Conservation (phyloP, 2,797 vertebrate species). For the Pogonophryne albipinna region DNA sequence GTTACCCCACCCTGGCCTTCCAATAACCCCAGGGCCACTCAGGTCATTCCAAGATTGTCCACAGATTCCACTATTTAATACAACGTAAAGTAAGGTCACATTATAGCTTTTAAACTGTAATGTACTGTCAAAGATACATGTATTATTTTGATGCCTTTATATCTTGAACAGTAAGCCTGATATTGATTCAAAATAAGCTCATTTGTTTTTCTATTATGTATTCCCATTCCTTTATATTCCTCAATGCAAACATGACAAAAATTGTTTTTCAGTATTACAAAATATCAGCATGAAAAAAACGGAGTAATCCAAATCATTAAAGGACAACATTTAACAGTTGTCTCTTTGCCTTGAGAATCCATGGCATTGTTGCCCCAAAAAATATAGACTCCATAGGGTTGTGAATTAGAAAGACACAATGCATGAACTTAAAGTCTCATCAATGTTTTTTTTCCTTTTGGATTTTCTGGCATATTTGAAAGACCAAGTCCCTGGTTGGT, state of each 20-base stretch:
- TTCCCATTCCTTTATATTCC: background rate
- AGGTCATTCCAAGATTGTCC: conserved; percentile 66
- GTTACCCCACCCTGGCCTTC: conserved; percentile 72
- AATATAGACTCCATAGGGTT: conserved; percentile 43
- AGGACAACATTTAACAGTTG: conserved; percentile 42
- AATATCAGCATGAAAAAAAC: conserved; percentile 3
- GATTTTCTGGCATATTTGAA: conserved; percentile 68
- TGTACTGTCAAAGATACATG: background rate
- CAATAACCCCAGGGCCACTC: conserved; percentile 78
- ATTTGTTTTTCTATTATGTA: background rate
- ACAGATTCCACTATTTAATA: conserved; percentile 44
- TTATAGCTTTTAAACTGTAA: background rate
- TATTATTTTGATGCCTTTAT: background rate
- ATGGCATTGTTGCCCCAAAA: conserved; percentile 54
- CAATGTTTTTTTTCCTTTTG: conserved; percentile 53
- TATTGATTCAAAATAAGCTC: background rate
- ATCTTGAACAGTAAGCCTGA: background rate
- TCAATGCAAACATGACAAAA: background rate
- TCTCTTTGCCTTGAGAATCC: conserved; percentile 45
- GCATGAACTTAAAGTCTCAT: conserved; percentile 54
- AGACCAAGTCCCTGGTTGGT: conserved; percentile 73
- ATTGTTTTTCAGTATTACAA: conserved; percentile 19
- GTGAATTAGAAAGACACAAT: conserved; percentile 56
- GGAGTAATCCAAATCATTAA: conserved; percentile 35
- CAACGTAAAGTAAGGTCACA: conserved; percentile 14